phyloP scores from a whole-genome alignment of 2,113 vertebrate species.

The Etheostoma cragini region DNA sequence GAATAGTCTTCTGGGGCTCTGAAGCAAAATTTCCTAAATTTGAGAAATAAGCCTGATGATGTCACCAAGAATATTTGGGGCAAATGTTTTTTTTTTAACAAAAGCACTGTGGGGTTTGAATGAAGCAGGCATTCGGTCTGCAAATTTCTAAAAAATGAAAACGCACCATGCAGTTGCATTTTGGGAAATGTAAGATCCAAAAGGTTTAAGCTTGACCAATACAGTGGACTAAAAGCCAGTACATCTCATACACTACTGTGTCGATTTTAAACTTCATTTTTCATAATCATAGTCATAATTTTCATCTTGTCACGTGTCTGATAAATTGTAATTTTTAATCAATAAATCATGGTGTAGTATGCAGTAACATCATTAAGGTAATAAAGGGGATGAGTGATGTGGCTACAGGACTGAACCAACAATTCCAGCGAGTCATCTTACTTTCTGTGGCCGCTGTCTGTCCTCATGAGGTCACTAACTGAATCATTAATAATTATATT shows the following conservation, averaged over 20 bases:
- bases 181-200: neutral
- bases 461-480: conserved; percentile 15
- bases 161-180: neutral
- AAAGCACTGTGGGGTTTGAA: neutral
- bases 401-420: conserved; percentile 8
- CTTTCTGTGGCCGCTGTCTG: neutral
- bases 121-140: neutral
- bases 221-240: neutral
- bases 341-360: conserved; percentile 11
- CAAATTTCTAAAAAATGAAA: conserved; percentile 19
- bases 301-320: neutral
- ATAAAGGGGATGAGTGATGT: conserved; percentile 9
- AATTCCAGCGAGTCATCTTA: conserved; percentile 23
- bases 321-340: conserved; percentile 1
- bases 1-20: neutral
- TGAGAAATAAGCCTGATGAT: neutral
- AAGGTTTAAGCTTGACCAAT: neutral
- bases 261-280: neutral
- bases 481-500: conserved; percentile 7
- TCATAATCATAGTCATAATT: neutral
- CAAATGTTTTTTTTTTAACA: neutral
- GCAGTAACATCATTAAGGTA: neutral
- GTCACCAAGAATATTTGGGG: neutral
- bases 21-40: neutral
- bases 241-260: neutral